Evolutionary conservation across 2,113 vertebrate species (phyloP).

Genomic region (Cyphomyrus discorhynchus): DNA sequence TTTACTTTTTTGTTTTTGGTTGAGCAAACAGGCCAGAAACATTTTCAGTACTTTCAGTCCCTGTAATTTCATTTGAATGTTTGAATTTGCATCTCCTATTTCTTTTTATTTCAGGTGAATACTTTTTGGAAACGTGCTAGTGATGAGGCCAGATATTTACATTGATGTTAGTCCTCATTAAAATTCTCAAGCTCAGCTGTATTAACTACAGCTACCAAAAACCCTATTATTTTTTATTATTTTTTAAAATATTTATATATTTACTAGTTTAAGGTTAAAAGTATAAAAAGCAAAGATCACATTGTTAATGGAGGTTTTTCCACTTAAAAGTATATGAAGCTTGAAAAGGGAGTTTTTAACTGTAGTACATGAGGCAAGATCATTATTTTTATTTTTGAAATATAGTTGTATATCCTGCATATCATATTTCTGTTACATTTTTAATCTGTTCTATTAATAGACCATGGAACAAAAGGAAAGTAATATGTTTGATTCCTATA

Average conservation of each 20-base stretch:
- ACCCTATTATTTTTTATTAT: neutral
- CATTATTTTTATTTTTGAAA: neutral
- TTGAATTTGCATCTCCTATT: neutral
- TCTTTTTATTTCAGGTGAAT: neutral
- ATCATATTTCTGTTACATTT: neutral
- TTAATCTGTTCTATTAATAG: neutral
- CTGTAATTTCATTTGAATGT: neutral
- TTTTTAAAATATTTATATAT: neutral
- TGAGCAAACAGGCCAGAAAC: neutral
- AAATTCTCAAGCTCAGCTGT: constrained; percentile 11
- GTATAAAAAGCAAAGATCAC: neutral
- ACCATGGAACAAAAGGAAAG: neutral
- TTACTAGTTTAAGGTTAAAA: neutral
- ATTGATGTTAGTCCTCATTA: neutral
- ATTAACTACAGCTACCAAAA: neutral
- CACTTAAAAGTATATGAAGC: neutral
- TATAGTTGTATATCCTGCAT: neutral
- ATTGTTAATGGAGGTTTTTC: neutral
- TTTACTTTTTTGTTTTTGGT: neutral
- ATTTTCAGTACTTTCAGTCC: neutral
- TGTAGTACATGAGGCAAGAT: neutral
- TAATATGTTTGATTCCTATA: neutral
- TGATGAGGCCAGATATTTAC: constrained; percentile 5
- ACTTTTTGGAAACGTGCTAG: neutral
- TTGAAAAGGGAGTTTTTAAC: neutral